A percentile compares a stretch with the other conserved stretches of the same genome.
phyloP scores from a whole-genome alignment of 2,113 vertebrate genomes.

The Crocuta crocuta region DNA sequence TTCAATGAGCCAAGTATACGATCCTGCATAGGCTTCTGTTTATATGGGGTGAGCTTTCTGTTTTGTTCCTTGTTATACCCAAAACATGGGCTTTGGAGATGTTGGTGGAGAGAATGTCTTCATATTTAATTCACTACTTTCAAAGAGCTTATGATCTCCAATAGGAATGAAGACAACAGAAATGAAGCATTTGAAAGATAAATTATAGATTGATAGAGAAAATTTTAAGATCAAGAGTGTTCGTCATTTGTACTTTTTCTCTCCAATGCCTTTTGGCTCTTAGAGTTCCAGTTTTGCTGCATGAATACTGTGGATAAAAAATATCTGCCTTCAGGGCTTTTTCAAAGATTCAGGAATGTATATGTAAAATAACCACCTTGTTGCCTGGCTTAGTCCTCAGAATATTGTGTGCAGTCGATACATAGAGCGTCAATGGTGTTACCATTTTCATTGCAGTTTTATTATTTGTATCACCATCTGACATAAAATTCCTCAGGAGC shows the following conservation, averaged over 20 bases:
- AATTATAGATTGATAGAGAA: background rate
- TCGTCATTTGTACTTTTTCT: background rate
- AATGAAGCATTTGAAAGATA: background rate
- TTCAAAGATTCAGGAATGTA: background rate
- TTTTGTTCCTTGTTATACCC: background rate
- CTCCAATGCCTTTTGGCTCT: background rate
- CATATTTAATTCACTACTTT: background rate
- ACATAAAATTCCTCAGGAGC: background rate
- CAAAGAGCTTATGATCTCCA: background rate
- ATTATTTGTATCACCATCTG: background rate
- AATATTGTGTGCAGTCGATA: background rate
- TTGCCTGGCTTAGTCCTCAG: background rate
- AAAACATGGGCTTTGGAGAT: background rate
- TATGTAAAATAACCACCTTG: background rate
- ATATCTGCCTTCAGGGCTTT: background rate
- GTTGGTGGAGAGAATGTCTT: background rate
- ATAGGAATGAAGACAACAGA: background rate
- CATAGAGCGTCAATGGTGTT: background rate
- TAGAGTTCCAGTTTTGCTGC: background rate
- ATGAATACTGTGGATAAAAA: background rate
- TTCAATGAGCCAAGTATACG: background rate
- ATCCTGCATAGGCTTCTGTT: background rate
- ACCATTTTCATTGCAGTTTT: background rate
- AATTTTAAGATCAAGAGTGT: background rate
- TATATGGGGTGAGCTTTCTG: background rate